Evolutionary conservation across 1,140 invertebrate species (phyloP).

Genomic region (Penaeus chinensis): DNA sequence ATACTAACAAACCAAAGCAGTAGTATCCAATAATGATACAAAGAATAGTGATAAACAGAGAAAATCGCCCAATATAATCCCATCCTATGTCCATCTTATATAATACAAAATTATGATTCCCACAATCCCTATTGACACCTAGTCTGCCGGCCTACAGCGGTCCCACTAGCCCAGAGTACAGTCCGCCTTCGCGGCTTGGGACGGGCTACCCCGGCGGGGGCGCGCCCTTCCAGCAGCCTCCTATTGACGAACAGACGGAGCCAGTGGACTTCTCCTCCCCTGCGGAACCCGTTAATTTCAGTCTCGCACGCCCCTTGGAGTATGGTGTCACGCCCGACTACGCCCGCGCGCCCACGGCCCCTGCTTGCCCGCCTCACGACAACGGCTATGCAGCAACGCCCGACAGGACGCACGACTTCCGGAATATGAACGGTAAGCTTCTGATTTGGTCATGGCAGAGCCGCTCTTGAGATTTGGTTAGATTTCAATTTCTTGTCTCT

Average conservation of each 20-base stretch:
- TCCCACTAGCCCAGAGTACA: slow-evolving; percentile 64
- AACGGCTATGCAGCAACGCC: slow-evolving; percentile 67
- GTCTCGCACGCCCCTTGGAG: slow-evolving; percentile 60
- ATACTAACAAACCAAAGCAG: no score
- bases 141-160: slow-evolving; percentile 39
- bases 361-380: slow-evolving; percentile 73
- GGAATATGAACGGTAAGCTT: slow-evolving; percentile 63
- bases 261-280: slow-evolving; percentile 77
- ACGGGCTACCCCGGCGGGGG: slow-evolving; percentile 63
- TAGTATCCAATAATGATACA: no score
- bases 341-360: slow-evolving; percentile 68
- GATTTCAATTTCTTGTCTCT: background rate
- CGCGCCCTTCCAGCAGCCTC: slow-evolving; percentile 77
- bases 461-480: background rate
- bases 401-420: slow-evolving; percentile 64
- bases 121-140: no score
- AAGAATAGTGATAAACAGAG: no score
- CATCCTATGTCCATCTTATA: no score
- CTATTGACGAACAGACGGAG: slow-evolving; percentile 76
- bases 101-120: no score
- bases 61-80: no score
- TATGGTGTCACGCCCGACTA: slow-evolving; percentile 61
- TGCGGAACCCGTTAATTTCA: slow-evolving; percentile 70
- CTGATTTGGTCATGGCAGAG: no score
- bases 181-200: slow-evolving; percentile 62